phyloP scores from a whole-genome alignment of 2,888 invertebrate species.

The Sarcophaga variegata region DNA sequence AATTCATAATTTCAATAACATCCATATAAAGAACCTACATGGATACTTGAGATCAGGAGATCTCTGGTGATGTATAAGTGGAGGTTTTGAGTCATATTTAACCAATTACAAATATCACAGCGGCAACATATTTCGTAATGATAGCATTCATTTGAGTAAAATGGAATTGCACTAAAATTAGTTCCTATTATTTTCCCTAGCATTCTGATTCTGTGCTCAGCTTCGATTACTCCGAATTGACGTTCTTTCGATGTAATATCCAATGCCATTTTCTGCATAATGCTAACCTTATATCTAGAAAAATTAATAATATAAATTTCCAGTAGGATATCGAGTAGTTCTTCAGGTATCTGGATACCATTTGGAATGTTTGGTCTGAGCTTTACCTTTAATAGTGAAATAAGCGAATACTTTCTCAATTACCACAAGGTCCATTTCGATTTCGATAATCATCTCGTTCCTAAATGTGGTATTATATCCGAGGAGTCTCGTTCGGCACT shows the following conservation, averaged over 20 bases:
- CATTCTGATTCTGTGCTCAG: conserved; percentile 45
- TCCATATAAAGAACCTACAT: conserved; percentile 44
- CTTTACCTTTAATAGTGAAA: too few species aligned
- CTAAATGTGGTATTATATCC: too few species aligned
- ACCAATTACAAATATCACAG: background rate
- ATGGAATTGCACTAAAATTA: conserved; percentile 50
- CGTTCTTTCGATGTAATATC: conserved; percentile 11
- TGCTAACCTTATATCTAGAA: conserved; percentile 25
- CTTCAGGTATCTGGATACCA: conserved; percentile 26
- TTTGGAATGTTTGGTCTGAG: background rate
- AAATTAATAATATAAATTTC: conserved; percentile 30
- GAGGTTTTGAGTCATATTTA: conserved; percentile 38
- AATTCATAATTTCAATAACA: conserved; percentile 37
- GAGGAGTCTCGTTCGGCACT: too few species aligned
- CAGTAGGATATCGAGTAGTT: background rate
- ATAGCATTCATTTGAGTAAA: conserved; percentile 20
- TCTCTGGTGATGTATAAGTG: conserved; percentile 7
- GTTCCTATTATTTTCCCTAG: conserved; percentile 31
- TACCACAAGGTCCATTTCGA: too few species aligned
- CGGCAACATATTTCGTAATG: background rate
- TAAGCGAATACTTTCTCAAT: too few species aligned
- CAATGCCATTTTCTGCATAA: background rate
- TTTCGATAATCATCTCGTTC: too few species aligned
- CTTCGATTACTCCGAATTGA: conserved; percentile 31
- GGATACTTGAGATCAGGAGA: conserved; percentile 30